Percentiles rank a stretch among this genome's conserved stretches.
These are phyloP conservation scores for Mesoligia furuncula DNA, from an alignment of 2,888 invertebrate genomes.

Conservation along the genomic window DNA sequence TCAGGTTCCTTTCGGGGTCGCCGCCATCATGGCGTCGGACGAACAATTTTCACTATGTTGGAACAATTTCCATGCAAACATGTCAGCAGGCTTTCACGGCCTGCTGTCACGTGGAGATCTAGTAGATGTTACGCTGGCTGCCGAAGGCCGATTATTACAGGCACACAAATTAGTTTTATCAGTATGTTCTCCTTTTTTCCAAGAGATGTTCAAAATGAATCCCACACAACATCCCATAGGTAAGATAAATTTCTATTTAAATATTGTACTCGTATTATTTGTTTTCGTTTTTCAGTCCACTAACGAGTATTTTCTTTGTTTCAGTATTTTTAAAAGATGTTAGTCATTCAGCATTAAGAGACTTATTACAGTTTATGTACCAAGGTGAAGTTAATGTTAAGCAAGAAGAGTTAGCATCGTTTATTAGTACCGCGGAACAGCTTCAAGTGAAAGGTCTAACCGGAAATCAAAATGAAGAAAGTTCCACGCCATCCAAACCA, in stretches of 20 bases:
- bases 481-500: constrained; percentile 90
- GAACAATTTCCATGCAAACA: constrained; percentile 94
- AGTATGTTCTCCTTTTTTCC: constrained; percentile 94
- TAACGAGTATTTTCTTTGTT: constrained; percentile 73
- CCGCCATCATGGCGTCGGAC: constrained; percentile 93
- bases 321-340: constrained; percentile 93
- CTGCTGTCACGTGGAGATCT: constrained; percentile 93
- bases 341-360: constrained; percentile 92
- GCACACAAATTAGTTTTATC: constrained; percentile 93
- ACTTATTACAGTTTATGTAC: constrained; percentile 93
- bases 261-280: accelerated
- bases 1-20: constrained; percentile 81
- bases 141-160: constrained; percentile 93
- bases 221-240: constrained; percentile 93
- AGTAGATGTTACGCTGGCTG: constrained; percentile 93
- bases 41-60: constrained; percentile 94
- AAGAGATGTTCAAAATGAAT: constrained; percentile 93
- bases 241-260: constrained; percentile 72
- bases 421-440: constrained; percentile 93
- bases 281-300: accelerated
- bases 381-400: constrained; percentile 93
- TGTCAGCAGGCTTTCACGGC: constrained; percentile 93
- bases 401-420: constrained; percentile 93
- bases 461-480: constrained; percentile 91
- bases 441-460: constrained; percentile 93